phyloP scores from a whole-genome alignment of 2,888 invertebrate species.

The Phyllotreta striolata region DNA sequence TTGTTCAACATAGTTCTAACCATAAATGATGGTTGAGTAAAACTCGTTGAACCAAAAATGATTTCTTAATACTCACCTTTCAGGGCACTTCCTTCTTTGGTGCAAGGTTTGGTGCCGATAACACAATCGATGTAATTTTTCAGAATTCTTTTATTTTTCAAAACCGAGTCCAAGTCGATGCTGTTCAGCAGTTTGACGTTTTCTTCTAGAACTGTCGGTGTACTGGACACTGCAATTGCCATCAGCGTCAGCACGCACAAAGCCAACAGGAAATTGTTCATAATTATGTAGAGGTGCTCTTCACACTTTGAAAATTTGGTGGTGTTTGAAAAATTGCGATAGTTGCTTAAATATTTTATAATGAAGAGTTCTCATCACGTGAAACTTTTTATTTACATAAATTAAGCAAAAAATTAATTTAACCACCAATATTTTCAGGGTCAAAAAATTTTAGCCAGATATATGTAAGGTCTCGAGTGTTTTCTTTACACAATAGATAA shows the following conservation, averaged over 20 bases:
- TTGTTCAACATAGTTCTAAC: too few species aligned
- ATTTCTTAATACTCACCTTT: constrained; percentile 66
- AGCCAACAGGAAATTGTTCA: constrained; percentile 21
- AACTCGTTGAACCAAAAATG: neutral
- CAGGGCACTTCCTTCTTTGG: constrained; percentile 72
- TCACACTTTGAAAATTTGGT: neutral
- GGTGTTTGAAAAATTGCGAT: too few species aligned
- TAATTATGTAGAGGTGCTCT: constrained; percentile 7
- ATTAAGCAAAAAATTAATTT: too few species aligned
- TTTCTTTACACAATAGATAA: too few species aligned
- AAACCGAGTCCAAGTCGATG: constrained; percentile 69
- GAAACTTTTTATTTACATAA: constrained; percentile 18
- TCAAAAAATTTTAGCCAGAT: too few species aligned
- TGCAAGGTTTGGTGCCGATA: constrained; percentile 70
- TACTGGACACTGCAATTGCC: constrained; percentile 21
- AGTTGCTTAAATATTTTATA: too few species aligned
- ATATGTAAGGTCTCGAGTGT: too few species aligned
- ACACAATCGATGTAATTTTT: constrained; percentile 72
- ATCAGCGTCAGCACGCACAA: constrained; percentile 17
- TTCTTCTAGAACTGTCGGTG: constrained; percentile 60
- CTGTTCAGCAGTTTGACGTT: constrained; percentile 68
- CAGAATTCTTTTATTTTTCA: constrained; percentile 70
- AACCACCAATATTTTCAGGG: too few species aligned
- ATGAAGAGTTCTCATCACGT: constrained; percentile 14
- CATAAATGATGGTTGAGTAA: neutral